A percentile compares a stretch with the other conserved stretches of the same genome.
phyloP scores from a whole-genome alignment of 2,888 invertebrate species.

The Bellardia pandia region DNA sequence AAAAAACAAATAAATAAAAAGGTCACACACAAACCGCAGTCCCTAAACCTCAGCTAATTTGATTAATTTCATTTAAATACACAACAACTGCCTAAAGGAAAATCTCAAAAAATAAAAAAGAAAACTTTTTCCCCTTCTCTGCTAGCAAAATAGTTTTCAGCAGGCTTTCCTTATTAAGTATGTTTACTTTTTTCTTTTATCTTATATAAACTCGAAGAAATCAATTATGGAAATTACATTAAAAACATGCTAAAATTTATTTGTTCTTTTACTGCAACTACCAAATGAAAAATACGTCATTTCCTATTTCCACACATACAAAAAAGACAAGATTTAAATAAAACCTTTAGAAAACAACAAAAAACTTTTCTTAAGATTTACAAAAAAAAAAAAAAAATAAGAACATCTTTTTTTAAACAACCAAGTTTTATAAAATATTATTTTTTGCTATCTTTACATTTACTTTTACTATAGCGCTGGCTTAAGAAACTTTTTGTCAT shows the following conservation, averaged over 20 bases:
- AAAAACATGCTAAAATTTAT: slow-evolving; percentile 44
- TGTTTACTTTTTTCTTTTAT: background rate
- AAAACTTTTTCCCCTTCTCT: background rate
- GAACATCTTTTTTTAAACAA: slow-evolving; percentile 26
- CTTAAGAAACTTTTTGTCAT: slow-evolving; percentile 53
- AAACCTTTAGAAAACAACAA: slow-evolving; percentile 13
- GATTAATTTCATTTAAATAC: slow-evolving; percentile 37
- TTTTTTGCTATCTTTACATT: slow-evolving; percentile 9
- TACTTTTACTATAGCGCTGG: background rate
- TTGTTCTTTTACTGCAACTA: slow-evolving; percentile 47
- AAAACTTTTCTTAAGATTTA: slow-evolving; percentile 58
- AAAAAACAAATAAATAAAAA: background rate
- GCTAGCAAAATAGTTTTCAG: background rate
- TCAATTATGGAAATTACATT: slow-evolving; percentile 73
- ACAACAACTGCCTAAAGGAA: slow-evolving; percentile 40
- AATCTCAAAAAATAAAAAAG: background rate
- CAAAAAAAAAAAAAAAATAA: slow-evolving; percentile 29
- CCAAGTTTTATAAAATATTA: slow-evolving; percentile 33
- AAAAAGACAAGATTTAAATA: slow-evolving; percentile 36
- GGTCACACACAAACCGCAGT: background rate
- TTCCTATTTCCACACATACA: slow-evolving; percentile 6
- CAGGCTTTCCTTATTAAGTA: background rate
- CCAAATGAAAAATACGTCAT: slow-evolving; percentile 61
- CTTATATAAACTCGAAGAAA: slow-evolving; percentile 33
- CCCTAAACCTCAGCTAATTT: slow-evolving; percentile 32